A percentile compares a stretch with the other conserved stretches of the same genome.
Conservation (phyloP, 2,113 vertebrate species). For the Phainopepla nitens region DNA sequence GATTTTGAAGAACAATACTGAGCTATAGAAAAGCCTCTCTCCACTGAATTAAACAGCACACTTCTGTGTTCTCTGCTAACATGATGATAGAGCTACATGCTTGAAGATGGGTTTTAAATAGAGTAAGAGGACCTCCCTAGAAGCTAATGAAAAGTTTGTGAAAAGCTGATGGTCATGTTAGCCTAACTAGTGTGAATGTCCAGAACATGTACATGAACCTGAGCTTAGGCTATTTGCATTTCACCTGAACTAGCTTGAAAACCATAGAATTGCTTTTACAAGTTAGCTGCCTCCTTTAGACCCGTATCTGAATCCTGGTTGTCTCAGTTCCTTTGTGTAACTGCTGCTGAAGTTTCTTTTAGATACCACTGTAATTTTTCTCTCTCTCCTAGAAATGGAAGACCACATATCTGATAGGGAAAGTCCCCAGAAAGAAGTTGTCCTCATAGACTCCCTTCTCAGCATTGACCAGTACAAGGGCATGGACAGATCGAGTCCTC, state of each 20-base stretch:
- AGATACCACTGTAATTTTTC: not conserved
- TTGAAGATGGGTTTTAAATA: not conserved
- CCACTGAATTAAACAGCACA: not conserved
- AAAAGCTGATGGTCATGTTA: not conserved
- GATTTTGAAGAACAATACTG: not conserved
- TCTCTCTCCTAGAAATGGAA: constrained; percentile 69
- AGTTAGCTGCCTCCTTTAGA: not conserved
- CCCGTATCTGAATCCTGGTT: not conserved
- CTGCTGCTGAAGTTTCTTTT: not conserved
- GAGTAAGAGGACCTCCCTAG: not conserved
- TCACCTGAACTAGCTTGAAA: not conserved
- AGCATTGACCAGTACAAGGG: constrained; percentile 83
- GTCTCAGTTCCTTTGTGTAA: not conserved
- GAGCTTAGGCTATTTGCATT: not conserved
- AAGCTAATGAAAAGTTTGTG: too few species aligned
- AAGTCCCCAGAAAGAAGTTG: constrained; percentile 75
- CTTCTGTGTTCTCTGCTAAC: not conserved
- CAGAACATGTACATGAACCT: not conserved
- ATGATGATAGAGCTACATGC: not conserved
- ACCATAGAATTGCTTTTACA: not conserved
- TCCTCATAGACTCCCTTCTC: constrained; percentile 87
- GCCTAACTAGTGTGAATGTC: not conserved
- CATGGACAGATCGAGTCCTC: constrained; percentile 71
- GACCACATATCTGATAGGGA: constrained; percentile 58
- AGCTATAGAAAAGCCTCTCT: not conserved